Percentiles rank a stretch among this genome's conserved stretches.
phyloP scores from a whole-genome alignment of 2,113 vertebrate species.

The Seriola quinqueradiata region DNA sequence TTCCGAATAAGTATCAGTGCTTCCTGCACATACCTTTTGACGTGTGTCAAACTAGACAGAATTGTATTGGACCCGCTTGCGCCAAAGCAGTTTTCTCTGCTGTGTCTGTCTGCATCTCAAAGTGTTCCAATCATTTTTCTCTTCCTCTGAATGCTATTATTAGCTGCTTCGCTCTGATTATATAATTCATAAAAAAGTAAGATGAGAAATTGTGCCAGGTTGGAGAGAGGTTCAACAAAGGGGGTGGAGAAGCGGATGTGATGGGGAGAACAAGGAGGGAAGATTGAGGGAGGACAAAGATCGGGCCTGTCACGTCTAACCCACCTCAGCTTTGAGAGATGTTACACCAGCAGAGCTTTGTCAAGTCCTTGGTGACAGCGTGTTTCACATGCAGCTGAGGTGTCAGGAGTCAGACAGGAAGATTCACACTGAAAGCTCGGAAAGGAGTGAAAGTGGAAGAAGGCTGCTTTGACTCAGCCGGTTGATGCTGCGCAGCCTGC shows the following conservation, averaged over 20 bases:
- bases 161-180: slow-evolving; percentile 77
- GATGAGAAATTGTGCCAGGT: slow-evolving; percentile 69
- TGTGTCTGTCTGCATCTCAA: slow-evolving; percentile 65
- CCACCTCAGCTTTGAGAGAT: slow-evolving; percentile 35
- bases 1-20: background rate
- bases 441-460: background rate
- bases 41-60: slow-evolving; percentile 22
- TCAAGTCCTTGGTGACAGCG: slow-evolving; percentile 2
- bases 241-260: slow-evolving; percentile 22
- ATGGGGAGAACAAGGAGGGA: slow-evolving; percentile 8
- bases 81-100: slow-evolving; percentile 49
- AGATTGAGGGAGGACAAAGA: slow-evolving; percentile 38
- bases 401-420: slow-evolving; percentile 26
- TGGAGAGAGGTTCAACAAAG: slow-evolving; percentile 42
- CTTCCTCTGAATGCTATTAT: slow-evolving; percentile 73
- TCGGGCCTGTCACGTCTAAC: slow-evolving; percentile 37
- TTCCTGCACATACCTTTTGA: background rate
- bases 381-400: slow-evolving; percentile 36
- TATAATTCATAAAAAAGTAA: slow-evolving; percentile 79
- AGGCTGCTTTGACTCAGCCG: slow-evolving; percentile 44
- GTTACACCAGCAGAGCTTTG: slow-evolving; percentile 7
- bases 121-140: slow-evolving; percentile 65
- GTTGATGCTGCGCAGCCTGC: slow-evolving; percentile 22
- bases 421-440: slow-evolving; percentile 30
- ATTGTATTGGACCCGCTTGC: slow-evolving; percentile 39